Evolutionary conservation across 2,113 vertebrate species (phyloP).

Genomic region (Hydrochoerus hydrochaeris): DNA sequence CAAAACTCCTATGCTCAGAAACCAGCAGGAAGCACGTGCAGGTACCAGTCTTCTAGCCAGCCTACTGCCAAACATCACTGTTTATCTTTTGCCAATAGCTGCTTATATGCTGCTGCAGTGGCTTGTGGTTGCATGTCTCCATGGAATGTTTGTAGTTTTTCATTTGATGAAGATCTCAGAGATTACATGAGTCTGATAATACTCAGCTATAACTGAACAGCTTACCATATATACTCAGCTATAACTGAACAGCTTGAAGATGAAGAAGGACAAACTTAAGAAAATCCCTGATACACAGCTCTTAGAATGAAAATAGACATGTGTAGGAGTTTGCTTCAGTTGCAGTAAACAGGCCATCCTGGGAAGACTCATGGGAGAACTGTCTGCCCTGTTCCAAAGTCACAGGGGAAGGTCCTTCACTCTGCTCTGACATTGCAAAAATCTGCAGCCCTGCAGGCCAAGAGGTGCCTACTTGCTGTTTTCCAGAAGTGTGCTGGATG

Average conservation of each 20-base stretch:
- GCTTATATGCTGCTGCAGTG: neutral
- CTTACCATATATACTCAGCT: slow-evolving; percentile 16
- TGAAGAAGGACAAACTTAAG: neutral
- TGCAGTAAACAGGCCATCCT: neutral
- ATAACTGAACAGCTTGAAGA: no score
- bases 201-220: neutral
- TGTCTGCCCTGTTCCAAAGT: neutral
- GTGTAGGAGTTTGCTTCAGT: neutral
- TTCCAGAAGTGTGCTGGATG: slow-evolving; percentile 76
- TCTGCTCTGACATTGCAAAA: neutral
- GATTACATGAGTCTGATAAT: neutral
- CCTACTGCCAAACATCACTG: neutral
- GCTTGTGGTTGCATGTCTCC: neutral
- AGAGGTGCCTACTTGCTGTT: slow-evolving; percentile 77
- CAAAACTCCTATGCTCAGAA: neutral
- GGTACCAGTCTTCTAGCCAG: neutral
- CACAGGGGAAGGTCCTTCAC: neutral
- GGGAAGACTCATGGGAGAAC: neutral
- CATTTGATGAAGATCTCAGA: neutral
- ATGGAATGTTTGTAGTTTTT: neutral
- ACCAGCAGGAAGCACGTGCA: neutral
- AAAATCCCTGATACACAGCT: neutral
- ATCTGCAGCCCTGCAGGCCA: slow-evolving; percentile 1
- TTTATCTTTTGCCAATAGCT: slow-evolving; percentile 21
- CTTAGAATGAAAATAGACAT: neutral